Evolutionary conservation across 1,140 invertebrate species (phyloP), one percentile per base, ranked within the genome.

Genomic region (Drosophila pruinosa): DNA sequence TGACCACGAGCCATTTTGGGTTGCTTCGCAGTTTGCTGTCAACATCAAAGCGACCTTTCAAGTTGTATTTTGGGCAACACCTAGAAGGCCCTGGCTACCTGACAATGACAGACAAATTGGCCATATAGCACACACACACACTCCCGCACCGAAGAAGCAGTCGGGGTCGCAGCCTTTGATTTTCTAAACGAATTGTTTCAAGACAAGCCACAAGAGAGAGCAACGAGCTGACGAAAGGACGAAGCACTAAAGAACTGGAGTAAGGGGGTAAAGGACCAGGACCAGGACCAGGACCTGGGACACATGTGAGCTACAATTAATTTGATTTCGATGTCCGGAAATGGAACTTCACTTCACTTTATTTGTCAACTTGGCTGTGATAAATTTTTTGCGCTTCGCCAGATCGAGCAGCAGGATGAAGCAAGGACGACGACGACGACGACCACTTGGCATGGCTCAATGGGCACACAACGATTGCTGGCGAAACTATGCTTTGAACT

Each of bases 141-240:
- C 39, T 50, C 57, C 54, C 36, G 70, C 54, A 75, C n/a, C n/a
- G n/a, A n/a, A 34, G 59, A 28, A 39, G 53, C 19, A 58, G 10
- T 12, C 19, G 57, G 50, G 64, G 15, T 28, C 26, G 26, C 26
- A 50, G 75, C 85, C 88, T 90, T 90, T 90, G 89, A 90, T 90
- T 90, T 90, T 90, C 89, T 90, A 90, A 86, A 69, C 89, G 89
- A 90, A 90, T 90, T 90, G 89, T 90, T 90, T 89, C 89, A 90
- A 89, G 89, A 89, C 73, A 78, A 72, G 77, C 80, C 89, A 77
- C 80, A 89, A 78, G 80, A 90, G 88, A 70, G 75, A 76, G 53
- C 67, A 52, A 15, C 31, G 28, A 22, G 7, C 4, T n/a, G n/a
- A n/a, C n/a, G n/a, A 8, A 22, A 24, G 12, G 21, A 47, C 21